A percentile compares a stretch with the other conserved stretches of the same genome.
Evolutionary conservation across 2,797 vertebrate genomes (phyloP).

Genomic region (Synanceia verrucosa): DNA sequence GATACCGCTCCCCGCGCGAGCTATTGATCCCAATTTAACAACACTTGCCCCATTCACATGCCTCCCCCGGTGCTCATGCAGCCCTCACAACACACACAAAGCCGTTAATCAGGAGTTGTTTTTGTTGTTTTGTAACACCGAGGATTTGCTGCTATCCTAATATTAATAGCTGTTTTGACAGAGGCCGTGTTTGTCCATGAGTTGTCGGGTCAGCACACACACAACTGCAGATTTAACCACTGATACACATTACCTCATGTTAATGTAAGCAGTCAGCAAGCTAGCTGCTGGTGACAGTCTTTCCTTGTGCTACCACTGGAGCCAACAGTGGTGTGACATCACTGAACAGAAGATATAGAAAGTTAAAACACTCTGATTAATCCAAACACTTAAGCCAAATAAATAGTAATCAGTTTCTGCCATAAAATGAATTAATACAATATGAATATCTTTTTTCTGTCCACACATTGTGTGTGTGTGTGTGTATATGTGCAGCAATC

Average conservation of each 20-base stretch:
- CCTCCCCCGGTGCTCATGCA: constrained; percentile 1
- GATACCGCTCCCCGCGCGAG: constrained; percentile 39
- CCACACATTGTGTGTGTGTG: not conserved
- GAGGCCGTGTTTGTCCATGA: not conserved
- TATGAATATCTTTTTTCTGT: not conserved
- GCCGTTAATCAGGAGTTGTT: constrained; percentile 39
- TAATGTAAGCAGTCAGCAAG: not conserved
- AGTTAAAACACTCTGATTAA: not conserved
- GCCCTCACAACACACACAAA: constrained; percentile 12
- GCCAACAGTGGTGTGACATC: not conserved
- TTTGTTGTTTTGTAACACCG: constrained; percentile 38
- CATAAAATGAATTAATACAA: not conserved
- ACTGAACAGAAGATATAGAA: not conserved
- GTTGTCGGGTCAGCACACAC: constrained; percentile 17
- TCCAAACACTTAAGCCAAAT: not conserved
- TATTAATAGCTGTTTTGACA: constrained; percentile 32
- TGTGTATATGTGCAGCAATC: not conserved
- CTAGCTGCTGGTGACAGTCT: not conserved
- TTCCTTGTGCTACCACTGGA: not conserved
- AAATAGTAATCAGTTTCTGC: not conserved
- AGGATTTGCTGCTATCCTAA: constrained; percentile 34
- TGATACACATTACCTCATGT: constrained; percentile 20
- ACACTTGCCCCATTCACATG: constrained; percentile 40
- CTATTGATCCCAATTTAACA: constrained; percentile 66
- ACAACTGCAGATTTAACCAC: constrained; percentile 5